Evolutionary conservation across 2,888 invertebrate species (phyloP).

Genomic region (Drosophila barbarae): DNA sequence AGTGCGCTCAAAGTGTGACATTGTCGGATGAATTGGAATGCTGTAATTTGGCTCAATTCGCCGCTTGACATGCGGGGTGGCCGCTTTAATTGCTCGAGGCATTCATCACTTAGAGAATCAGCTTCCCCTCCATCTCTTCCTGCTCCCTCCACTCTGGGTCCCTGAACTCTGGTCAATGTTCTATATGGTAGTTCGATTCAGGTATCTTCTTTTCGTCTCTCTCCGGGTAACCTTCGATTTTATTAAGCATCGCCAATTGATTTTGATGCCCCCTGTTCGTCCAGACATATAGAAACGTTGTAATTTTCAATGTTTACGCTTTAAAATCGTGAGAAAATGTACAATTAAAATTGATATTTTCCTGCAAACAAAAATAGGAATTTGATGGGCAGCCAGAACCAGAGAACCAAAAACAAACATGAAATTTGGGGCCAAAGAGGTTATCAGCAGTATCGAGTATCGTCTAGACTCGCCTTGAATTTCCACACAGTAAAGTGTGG

Average conservation of each 20-base stretch:
- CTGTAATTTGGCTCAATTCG: slow-evolving; percentile 73
- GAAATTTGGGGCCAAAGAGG: slow-evolving; percentile 51
- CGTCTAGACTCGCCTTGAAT: slow-evolving; percentile 48
- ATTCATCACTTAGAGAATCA: slow-evolving; percentile 34
- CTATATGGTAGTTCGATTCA: slow-evolving; percentile 8
- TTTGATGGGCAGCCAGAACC: background rate
- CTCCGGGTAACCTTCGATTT: slow-evolving; percentile 20
- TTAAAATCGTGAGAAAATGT: slow-evolving; percentile 69
- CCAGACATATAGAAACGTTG: background rate
- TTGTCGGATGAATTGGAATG: slow-evolving; percentile 69
- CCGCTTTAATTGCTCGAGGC: slow-evolving; percentile 61
- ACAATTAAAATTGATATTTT: slow-evolving; percentile 66
- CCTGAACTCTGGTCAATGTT: slow-evolving; percentile 29
- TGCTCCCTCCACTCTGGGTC: background rate
- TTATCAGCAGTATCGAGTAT: slow-evolving; percentile 53
- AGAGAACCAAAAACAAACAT: slow-evolving; percentile 35
- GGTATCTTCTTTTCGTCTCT: background rate
- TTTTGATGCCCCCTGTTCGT: slow-evolving; percentile 8
- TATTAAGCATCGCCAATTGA: slow-evolving; percentile 40
- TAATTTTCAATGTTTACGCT: slow-evolving; percentile 35
- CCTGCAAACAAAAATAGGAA: slow-evolving; percentile 30
- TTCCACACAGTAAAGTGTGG: slow-evolving; percentile 46
- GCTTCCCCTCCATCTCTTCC: slow-evolving; percentile 4
- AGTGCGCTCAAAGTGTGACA: slow-evolving; percentile 71
- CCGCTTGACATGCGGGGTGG: slow-evolving; percentile 71